Base-by-base conservation (phyloP, 2,113 vertebrate genomes). In the Hydrolagus affinis region DNA sequence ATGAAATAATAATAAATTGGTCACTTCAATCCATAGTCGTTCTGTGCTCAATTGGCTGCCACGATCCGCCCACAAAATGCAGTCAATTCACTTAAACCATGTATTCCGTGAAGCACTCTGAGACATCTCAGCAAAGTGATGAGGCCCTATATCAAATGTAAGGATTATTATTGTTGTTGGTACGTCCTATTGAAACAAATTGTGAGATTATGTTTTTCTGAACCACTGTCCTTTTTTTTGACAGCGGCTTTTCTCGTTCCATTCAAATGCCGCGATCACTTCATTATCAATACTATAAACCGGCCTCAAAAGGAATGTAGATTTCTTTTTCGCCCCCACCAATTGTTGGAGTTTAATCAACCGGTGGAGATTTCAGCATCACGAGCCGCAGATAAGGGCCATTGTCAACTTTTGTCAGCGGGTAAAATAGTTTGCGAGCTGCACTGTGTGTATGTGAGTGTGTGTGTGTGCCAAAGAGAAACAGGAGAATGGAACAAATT, bases 311-410 rank as follows among this genome's bases (percentile, higher is more conserved):
- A 28, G 23, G 21, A 68, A 66, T 62, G 19, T 44, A 6, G 1
- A 44, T 44, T 44, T 44, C 44, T 44, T 44, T 68, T 83, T n/a
- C n/a, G n/a, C n/a, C n/a, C n/a, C 66, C 32, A 25, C 62, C 78
- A 32, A 60, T 83, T 62, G 66, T 83, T 83, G 30, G 7, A 83
- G 77, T 80, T 80, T 80, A 80, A 80, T 80, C 60, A 62, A 17
- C 21, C 25, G 1, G 28, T 19, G 28, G 78, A 68, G 17, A 83
- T 83, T 68, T 83, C 62, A 44, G 44, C 44, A 32, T 59, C 12
- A 25, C 66, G 25, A 30, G 9, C 66, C 23, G 66, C 62, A 83
- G 78, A 83, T 83, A 68, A 83, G 78, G 25, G 0, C 19, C 60
- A 66, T 68, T 60, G 64, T 28, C 60, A 83, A 66, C 66, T 19